phyloP scores from a whole-genome alignment of 2,113 vertebrate species.

The Alexandromys fortis region DNA sequence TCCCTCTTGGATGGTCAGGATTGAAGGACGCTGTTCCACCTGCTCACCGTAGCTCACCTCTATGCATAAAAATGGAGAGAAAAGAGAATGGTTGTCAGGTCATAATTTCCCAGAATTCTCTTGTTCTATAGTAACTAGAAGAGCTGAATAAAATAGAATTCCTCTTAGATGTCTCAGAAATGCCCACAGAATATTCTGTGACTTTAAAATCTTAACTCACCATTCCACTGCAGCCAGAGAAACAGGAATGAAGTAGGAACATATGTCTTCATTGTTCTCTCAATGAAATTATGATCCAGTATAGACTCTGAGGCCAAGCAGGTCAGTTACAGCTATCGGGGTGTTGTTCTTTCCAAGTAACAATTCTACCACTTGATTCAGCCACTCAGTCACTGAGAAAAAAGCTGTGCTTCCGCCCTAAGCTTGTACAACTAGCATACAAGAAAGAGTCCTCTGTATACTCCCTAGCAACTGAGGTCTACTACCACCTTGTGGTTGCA shows the following conservation, averaged over 20 bases:
- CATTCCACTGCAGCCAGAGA: conserved; percentile 16
- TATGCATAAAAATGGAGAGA: neutral
- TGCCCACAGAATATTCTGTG: fast-evolving
- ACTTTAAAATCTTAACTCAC: conserved; percentile 49
- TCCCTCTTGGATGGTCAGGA: conserved; percentile 26
- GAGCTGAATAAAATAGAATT: neutral
- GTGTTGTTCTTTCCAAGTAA: neutral
- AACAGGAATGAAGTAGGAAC: neutral
- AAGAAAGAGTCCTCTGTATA: fast-evolving
- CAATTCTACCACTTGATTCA: neutral
- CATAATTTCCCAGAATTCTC: neutral
- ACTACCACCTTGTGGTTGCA: conserved; percentile 45
- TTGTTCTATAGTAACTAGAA: neutral
- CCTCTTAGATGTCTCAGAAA: neutral
- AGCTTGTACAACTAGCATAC: neutral
- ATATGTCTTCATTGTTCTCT: neutral
- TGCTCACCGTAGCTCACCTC: neutral
- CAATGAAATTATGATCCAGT: neutral
- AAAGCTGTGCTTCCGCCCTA: neutral
- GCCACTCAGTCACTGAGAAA: conserved; percentile 18
- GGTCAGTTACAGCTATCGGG: neutral
- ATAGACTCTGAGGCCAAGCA: neutral
- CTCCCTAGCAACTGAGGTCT: neutral
- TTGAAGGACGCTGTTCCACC: neutral
- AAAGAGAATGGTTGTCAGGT: neutral